A percentile compares a stretch with the other conserved stretches of the same genome.
phyloP scores from a whole-genome alignment of 2,797 vertebrate species.

The Anas bernieri region DNA sequence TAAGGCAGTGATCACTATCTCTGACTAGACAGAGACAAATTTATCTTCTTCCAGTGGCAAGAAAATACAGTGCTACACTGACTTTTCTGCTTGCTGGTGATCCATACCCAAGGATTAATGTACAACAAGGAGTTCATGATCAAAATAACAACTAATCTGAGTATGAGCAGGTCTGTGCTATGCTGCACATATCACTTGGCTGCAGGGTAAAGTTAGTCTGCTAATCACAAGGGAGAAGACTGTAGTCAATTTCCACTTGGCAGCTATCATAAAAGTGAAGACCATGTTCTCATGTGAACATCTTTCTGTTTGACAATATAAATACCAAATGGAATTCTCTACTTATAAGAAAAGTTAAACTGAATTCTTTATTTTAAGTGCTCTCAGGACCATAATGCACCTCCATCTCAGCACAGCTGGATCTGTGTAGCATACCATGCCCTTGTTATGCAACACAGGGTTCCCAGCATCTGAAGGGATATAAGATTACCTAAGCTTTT shows the following conservation, averaged over 20 bases:
- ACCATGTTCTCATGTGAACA: not conserved
- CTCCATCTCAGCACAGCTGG: not conserved
- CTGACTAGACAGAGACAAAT: not conserved
- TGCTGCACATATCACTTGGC: not conserved
- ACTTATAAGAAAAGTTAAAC: not conserved
- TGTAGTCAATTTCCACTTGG: not conserved
- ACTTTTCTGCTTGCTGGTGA: not conserved
- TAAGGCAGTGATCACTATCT: not conserved
- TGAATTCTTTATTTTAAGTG: not conserved
- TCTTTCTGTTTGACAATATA: not conserved
- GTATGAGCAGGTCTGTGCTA: not conserved
- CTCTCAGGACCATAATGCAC: not conserved
- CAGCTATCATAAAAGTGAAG: not conserved
- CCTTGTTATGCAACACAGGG: rapidly evolving
- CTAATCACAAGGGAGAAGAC: not conserved
- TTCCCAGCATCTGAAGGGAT: not conserved
- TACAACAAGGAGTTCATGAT: not conserved
- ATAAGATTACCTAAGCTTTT: not conserved
- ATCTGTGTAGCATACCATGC: not conserved
- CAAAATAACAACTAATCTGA: not conserved
- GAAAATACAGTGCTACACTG: not conserved
- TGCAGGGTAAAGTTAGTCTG: not conserved
- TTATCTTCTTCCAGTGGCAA: not conserved
- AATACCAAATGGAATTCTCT: not conserved
- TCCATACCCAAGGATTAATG: rapidly evolving